Conservation (phyloP, 2,797 vertebrate genomes). For the Bryconaethiops microstoma region DNA sequence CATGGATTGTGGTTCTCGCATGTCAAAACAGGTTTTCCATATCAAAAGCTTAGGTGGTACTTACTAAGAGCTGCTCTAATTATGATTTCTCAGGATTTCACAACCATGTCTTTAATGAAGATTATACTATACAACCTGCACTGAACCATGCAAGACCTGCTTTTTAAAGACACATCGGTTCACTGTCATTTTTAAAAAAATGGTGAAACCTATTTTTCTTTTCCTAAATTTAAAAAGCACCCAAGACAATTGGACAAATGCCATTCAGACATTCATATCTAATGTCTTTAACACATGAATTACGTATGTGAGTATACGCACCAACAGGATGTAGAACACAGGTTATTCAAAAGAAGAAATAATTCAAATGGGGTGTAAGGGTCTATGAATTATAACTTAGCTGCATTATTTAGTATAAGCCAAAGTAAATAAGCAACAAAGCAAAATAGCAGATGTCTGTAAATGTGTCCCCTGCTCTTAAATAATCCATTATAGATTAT, state of each 20-base stretch:
- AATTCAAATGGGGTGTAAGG: background rate
- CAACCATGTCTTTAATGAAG: background rate
- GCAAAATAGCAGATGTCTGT: constrained; percentile 9
- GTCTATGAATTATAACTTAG: constrained; percentile 15
- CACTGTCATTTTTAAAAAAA: background rate
- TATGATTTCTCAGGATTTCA: constrained; percentile 12
- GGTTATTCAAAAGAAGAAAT: background rate
- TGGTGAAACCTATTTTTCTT: background rate
- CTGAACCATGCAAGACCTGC: background rate
- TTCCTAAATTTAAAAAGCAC: background rate
- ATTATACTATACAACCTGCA: background rate
- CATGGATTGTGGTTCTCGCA: constrained; percentile 13
- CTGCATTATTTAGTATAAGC: constrained; percentile 4
- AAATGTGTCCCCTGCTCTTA: background rate
- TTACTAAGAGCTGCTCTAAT: constrained; percentile 1
- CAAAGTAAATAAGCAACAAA: constrained; percentile 13
- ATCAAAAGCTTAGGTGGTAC: constrained; percentile 37
- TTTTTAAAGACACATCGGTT: background rate
- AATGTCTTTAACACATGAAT: background rate
- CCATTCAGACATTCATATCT: background rate
- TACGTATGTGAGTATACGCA: background rate
- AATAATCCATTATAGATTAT: constrained; percentile 30
- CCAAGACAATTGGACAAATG: background rate
- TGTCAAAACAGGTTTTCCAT: constrained; percentile 42
- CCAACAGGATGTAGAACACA: background rate